These are phyloP conservation scores for Archilochus colubris DNA, from an alignment of 2,113 vertebrate genomes.

Conservation along the genomic window DNA sequence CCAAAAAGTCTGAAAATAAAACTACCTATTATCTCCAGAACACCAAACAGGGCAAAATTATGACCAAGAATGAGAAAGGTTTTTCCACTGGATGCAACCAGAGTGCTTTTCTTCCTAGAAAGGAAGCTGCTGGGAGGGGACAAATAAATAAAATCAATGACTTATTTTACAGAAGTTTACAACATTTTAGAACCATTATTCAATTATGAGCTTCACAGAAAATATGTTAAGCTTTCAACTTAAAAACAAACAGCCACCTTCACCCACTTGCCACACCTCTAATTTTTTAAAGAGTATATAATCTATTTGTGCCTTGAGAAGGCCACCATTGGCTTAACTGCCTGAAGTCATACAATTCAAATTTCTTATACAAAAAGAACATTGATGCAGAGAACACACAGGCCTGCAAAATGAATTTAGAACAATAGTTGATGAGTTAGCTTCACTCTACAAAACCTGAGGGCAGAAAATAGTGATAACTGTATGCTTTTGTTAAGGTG, in stretches of 20 bases:
- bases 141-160: neutral
- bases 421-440: neutral
- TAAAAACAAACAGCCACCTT: neutral
- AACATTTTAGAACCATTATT: neutral
- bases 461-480: neutral
- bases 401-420: neutral
- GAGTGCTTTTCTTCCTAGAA: neutral
- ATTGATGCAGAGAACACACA: neutral
- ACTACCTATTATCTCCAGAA: neutral
- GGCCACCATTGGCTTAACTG: neutral
- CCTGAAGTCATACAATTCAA: neutral
- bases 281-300: neutral
- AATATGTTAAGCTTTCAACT: neutral
- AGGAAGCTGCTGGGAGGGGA: neutral
- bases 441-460: neutral
- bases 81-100: neutral
- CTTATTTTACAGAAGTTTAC: neutral
- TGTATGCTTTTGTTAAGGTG: neutral
- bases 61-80: accelerated
- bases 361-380: neutral
- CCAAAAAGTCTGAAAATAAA: neutral
- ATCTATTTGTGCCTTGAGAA: neutral
- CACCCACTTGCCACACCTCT: neutral
- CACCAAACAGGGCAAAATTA: neutral
- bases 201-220: neutral